Evolutionary conservation across 2,888 invertebrate species (phyloP).

Genomic region (Lithosia quadra): DNA sequence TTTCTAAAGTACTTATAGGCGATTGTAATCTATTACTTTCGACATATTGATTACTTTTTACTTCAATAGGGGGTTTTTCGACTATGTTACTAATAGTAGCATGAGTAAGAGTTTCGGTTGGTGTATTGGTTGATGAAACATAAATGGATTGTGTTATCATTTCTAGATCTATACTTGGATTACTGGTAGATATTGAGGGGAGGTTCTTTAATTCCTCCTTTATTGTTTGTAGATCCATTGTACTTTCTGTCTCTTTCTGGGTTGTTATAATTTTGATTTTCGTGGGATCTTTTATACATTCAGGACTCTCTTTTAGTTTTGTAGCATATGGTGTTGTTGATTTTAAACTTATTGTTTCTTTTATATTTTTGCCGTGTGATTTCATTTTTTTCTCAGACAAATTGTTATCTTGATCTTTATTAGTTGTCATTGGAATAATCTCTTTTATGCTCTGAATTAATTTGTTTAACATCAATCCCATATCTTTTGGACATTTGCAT

Average conservation of each 20-base stretch:
- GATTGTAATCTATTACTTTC: neutral
- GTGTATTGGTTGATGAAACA: neutral
- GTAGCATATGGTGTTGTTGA: neutral
- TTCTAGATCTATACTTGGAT: neutral
- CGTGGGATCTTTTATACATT: neutral
- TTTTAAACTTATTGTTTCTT: neutral
- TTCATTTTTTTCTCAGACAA: neutral
- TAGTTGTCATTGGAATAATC: conserved; percentile 49
- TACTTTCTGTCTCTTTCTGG: neutral
- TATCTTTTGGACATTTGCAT: conserved; percentile 65
- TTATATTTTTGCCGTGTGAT: neutral
- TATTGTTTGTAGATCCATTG: neutral
- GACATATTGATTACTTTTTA: neutral
- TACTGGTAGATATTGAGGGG: neutral
- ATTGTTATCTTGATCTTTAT: neutral
- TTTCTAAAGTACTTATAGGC: neutral
- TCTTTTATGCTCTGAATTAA: conserved; percentile 58
- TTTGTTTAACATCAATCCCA: conserved; percentile 57
- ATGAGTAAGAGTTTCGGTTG: neutral
- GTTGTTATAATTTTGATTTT: neutral
- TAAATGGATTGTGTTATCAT: neutral
- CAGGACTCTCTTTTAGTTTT: neutral
- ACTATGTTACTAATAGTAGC: neutral
- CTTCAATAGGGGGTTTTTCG: neutral
- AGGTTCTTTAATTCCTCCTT: neutral